These are phyloP conservation scores for Mystacides longicornis DNA, from an alignment of 2,888 invertebrate genomes.

Conservation along the genomic window DNA sequence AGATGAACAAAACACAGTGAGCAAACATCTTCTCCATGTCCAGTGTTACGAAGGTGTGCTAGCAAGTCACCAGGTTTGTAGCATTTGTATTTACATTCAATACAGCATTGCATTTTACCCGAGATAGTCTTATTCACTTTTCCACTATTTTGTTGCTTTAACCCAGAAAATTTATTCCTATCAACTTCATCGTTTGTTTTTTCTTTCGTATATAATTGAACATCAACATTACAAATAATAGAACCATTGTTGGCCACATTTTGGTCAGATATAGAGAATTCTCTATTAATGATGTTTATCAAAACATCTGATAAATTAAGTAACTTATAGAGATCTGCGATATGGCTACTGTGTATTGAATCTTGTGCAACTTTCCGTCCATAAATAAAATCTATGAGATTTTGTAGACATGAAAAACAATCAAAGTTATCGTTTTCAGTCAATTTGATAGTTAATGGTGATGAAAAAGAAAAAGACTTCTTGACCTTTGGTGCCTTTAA, in stretches of 20 bases:
- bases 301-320: conserved; percentile 18
- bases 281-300: conserved; percentile 12
- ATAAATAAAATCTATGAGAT: conserved; percentile 16
- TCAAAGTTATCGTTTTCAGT: conserved; percentile 17
- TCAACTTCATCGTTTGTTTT: no score
- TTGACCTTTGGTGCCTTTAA: conserved; percentile 13
- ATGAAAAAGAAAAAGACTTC: conserved; percentile 17
- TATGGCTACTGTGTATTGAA: conserved; percentile 14
- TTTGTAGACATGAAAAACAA: conserved; percentile 21
- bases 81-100: conserved; percentile 37
- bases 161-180: no score
- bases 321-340: conserved; percentile 18
- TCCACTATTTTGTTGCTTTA: no score
- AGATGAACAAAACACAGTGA: conserved; percentile 34
- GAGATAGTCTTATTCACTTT: conserved; percentile 5
- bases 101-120: conserved; percentile 38
- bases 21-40: conserved; percentile 30
- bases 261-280: neutral
- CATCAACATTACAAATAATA: no score
- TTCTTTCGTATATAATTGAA: no score
- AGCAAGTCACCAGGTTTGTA: conserved; percentile 36
- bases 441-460: conserved; percentile 20
- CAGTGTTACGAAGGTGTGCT: conserved; percentile 25
- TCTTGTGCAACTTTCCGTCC: conserved; percentile 11
- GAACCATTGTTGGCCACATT: no score